Base-by-base conservation (phyloP, 2,888 invertebrate genomes). In the Dastarcus helophoroides region DNA sequence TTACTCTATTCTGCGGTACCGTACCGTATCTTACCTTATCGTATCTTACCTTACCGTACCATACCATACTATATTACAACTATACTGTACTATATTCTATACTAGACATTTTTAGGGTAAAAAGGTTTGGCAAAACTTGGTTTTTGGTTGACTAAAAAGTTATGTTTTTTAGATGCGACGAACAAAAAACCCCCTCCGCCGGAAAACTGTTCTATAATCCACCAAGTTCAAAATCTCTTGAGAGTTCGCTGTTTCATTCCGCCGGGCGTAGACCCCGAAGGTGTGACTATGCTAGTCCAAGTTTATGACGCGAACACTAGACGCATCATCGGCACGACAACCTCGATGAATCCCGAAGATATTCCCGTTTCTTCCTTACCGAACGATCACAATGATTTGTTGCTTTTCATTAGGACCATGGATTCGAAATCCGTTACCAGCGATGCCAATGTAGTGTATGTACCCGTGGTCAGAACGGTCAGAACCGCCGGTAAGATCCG, bases 221-320 rank as follows among this genome's bases (percentile, higher is more conserved):
- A 61, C 40, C 66, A 67, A 44, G 64, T 60, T 39, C 48, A 51
- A 31, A 60, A 60, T 40, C 58, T 58, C 39, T 56, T 69, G 39
- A 56, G 57, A 45, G 60, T 69, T 40, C 62, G 60, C 51, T 69
- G 68, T 48, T 60, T 63, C 35, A 57, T n/a, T n/a, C n/a, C 61
- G 41, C 51, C 58, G 25, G 14, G 16, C 22, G 6, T 4, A 10
- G 8, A 14, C 8, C 6, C 14, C 21, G 30, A 21, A 14, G 24
- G 41, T 34, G 34, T 60, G 38, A 63, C 61, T 39, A 68, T 65
- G 49, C 53, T 69, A 28, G 60, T 69, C 40, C 69, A 69, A 52
- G 67, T 65, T 33, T 69, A 62, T 54, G 67, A 68, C 42, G 67
- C 68, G 17, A 61, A 61, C 38, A 64, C 63, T 29, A 58, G 67